Conservation (phyloP, 2,888 invertebrate species). For the Diplolepis rosae region DNA sequence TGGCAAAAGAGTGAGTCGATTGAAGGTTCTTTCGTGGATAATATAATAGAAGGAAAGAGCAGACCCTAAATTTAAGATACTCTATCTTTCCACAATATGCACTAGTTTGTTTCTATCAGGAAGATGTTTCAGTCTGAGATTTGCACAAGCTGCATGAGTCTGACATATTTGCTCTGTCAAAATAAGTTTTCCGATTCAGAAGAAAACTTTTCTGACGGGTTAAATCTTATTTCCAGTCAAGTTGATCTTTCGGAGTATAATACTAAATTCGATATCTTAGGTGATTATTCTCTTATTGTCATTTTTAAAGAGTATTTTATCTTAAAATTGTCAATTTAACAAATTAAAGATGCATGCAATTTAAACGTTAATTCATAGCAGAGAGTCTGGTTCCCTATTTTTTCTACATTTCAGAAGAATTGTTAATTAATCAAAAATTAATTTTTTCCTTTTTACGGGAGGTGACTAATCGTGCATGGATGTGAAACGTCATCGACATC, state of each 20-base stretch:
- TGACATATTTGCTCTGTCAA: constrained; percentile 13
- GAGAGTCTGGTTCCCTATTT: neutral
- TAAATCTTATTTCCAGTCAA: neutral
- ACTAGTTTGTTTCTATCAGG: neutral
- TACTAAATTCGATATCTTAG: neutral
- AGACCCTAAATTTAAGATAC: neutral
- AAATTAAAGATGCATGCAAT: neutral
- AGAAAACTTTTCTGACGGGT: neutral
- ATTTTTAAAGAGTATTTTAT: neutral
- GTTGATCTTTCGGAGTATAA: neutral
- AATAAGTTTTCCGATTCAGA: neutral
- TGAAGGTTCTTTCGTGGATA: constrained; percentile 14
- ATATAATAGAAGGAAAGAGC: constrained; percentile 16
- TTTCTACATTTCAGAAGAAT: neutral
- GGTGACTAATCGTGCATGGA: constrained; percentile 21
- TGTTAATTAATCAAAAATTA: constrained; percentile 26
- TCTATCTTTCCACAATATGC: neutral
- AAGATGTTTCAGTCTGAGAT: neutral
- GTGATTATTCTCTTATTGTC: neutral
- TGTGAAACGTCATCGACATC: constrained; percentile 11
- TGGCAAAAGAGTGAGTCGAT: constrained; percentile 18
- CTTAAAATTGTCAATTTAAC: neutral
- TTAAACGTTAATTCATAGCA: neutral
- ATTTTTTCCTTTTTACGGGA: neutral
- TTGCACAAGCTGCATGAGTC: neutral